phyloP scores from a whole-genome alignment of 2,888 invertebrate genomes.

The Cremastinae sp. region DNA sequence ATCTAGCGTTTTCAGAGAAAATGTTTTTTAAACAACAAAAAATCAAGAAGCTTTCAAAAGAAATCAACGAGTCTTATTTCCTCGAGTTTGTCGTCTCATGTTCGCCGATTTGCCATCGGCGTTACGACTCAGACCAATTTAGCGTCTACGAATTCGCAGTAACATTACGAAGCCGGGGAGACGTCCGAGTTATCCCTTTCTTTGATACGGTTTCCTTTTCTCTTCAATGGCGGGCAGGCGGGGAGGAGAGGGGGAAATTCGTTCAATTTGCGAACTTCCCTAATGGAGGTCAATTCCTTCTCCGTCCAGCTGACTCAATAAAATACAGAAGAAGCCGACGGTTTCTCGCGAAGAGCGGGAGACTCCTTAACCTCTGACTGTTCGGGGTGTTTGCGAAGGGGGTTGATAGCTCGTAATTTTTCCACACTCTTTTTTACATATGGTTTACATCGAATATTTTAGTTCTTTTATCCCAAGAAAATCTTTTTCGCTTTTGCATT shows the following conservation, averaged over 20 bases:
- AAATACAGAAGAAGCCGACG: constrained; percentile 39
- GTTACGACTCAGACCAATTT: constrained; percentile 39
- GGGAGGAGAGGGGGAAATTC: constrained; percentile 9
- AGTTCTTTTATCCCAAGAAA: background rate
- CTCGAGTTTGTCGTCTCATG: constrained; percentile 13
- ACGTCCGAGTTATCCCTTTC: constrained; percentile 5
- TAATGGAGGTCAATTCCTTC: constrained; percentile 63
- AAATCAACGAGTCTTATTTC: background rate
- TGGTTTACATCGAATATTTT: background rate
- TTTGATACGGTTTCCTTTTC: constrained; percentile 14
- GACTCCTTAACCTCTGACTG: background rate
- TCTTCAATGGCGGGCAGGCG: background rate
- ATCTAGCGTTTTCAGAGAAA: too few relatives aligned
- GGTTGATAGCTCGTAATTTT: constrained; percentile 34
- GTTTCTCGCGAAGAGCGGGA: constrained; percentile 47
- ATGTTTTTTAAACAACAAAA: background rate
- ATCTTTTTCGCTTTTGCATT: too few relatives aligned
- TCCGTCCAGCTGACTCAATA: constrained; percentile 41
- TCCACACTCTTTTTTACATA: constrained; percentile 6
- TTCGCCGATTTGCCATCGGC: constrained; percentile 23
- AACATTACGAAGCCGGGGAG: background rate
- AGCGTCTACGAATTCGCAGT: constrained; percentile 3
- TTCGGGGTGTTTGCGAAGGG: background rate
- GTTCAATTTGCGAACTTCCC: constrained; percentile 60
- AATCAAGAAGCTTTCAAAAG: background rate